Evolutionary conservation across 2,113 vertebrate genomes (phyloP), one percentile per base, ranked within the genome.

Genomic region (Sturnus vulgaris): DNA sequence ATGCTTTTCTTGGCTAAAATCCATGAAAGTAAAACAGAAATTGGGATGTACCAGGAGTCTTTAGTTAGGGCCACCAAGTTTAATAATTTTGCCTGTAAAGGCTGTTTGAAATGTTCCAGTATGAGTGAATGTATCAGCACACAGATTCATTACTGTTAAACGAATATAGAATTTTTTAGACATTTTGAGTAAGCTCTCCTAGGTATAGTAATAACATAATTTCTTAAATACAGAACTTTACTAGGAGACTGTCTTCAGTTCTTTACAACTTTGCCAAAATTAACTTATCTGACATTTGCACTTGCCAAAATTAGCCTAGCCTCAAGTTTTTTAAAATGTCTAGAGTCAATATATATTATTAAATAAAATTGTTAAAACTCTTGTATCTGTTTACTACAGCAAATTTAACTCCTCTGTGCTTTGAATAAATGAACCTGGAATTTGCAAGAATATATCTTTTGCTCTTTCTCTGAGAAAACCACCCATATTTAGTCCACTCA

Each of bases 261-360:
- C 28, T 33, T 75, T 66, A 40, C 22, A 86, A 86, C 19, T 82
- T 91, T 63, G 15, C 66, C 66, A 91, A 80, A 92, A 80, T 72
- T 70, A 81, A 84, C 25, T 91, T 84, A 78, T 64, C 53, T 90
- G 90, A 81, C 40, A 60, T 93, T 83, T 94, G 93, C 35, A 24
- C 15, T 66, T 86, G 69, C 56, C 72, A 88, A 93, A 44, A 66
- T 81, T 57, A 90, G 56, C 64, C 12, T 65, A 59, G 44, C 35
- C 49, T 85, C 25, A 70, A 60, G 22, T 44, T 93, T 92, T 78
- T 75, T 1, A n/a, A 69, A 82, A 70, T n/a, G 2, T 63, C 25
- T 82, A 57, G 30, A 77, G 27, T 19, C 37, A 87, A 88, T 88
- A 65, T 55, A 60, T 28, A 33, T 81, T 66, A 82, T 22, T 83